Conservation (phyloP, 2,797 vertebrate genomes). For the Hemibagrus guttatus region DNA sequence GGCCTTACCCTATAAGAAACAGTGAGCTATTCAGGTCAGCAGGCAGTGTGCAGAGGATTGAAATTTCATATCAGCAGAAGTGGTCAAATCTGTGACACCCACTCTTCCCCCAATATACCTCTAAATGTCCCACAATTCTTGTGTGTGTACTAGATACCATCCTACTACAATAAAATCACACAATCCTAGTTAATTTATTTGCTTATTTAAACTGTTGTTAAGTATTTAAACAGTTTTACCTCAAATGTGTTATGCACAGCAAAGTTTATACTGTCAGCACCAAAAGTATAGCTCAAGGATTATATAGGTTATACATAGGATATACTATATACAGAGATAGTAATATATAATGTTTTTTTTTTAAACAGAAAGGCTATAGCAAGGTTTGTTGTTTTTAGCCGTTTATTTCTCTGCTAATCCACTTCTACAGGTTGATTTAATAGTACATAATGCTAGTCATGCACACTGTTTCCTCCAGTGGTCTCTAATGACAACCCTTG, state of each 20-base stretch:
- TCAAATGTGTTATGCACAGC: neutral
- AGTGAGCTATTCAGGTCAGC: slow-evolving; percentile 26
- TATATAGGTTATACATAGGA: neutral
- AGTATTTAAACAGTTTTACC: neutral
- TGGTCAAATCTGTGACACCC: neutral
- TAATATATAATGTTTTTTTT: no score
- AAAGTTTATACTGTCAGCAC: neutral
- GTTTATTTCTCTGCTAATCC: slow-evolving; percentile 24
- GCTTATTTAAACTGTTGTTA: neutral
- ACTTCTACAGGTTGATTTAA: slow-evolving; percentile 45
- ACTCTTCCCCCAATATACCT: neutral
- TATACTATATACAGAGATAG: no score
- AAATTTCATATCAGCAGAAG: slow-evolving; percentile 41
- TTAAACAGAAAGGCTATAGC: neutral
- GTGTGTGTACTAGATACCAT: neutral
- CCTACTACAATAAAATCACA: neutral
- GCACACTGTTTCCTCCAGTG: slow-evolving; percentile 25
- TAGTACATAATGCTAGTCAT: slow-evolving; percentile 29
- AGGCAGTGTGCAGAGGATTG: slow-evolving; percentile 27
- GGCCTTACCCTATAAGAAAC: neutral
- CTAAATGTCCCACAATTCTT: neutral
- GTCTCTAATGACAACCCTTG: slow-evolving; percentile 49
- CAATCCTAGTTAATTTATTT: neutral
- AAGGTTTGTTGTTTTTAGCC: neutral
- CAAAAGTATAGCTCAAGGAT: neutral